Conservation (phyloP, 1,140 invertebrate species). For the Lepidostoma basale region DNA sequence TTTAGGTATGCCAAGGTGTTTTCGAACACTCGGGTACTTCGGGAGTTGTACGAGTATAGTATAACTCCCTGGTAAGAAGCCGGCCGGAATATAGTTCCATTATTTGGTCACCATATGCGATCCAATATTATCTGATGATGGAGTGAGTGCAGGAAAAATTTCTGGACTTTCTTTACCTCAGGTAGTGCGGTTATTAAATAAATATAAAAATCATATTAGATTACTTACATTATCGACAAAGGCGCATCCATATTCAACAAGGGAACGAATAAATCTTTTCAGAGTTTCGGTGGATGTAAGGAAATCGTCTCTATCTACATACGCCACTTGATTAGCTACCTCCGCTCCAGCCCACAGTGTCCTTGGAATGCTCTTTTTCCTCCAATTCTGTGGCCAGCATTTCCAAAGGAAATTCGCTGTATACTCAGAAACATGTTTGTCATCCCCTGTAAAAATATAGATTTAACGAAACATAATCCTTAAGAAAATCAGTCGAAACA, state of each 20-base stretch:
- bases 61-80: no score
- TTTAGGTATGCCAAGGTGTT: no score
- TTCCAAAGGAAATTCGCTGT: constrained; percentile 52
- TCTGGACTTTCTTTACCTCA: no score
- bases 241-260: constrained; percentile 58
- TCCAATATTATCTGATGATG: no score
- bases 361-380: constrained; percentile 45
- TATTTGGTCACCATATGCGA: no score
- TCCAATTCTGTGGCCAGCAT: constrained; percentile 52
- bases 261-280: constrained; percentile 52
- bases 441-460: constrained; percentile 53
- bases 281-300: constrained; percentile 50
- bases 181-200: neutral
- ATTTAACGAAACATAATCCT: constrained; percentile 18
- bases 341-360: constrained; percentile 51
- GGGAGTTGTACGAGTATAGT: no score
- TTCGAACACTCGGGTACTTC: no score
- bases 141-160: no score
- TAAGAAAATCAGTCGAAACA: no score
- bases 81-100: no score
- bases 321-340: constrained; percentile 48
- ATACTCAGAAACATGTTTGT: constrained; percentile 56
- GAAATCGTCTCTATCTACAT: constrained; percentile 51
- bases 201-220: neutral
- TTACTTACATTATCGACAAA: constrained; percentile 56